Evolutionary conservation across 2,888 invertebrate genomes (phyloP).

Genomic region (Corbicula japonica): DNA sequence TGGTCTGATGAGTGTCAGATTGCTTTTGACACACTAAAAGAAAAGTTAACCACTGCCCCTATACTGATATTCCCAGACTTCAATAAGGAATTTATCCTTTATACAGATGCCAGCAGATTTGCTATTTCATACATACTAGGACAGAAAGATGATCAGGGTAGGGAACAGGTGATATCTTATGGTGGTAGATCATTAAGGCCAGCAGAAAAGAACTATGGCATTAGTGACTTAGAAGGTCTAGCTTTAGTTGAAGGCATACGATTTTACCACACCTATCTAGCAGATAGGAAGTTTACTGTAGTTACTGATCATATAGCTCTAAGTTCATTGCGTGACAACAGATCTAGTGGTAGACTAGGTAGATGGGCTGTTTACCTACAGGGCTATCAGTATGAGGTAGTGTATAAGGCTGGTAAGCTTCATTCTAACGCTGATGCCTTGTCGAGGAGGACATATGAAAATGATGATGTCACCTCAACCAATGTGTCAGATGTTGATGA

Average conservation of each 20-base stretch:
- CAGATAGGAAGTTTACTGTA: slow-evolving; percentile 40
- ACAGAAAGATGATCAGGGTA: slow-evolving; percentile 43
- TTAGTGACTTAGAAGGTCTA: slow-evolving; percentile 61
- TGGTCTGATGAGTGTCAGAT: slow-evolving; percentile 54
- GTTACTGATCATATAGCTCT: slow-evolving; percentile 54
- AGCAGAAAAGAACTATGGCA: slow-evolving; percentile 60
- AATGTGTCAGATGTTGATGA: slow-evolving; percentile 23
- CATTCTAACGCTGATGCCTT: slow-evolving; percentile 41
- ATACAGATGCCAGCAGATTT: slow-evolving; percentile 49
- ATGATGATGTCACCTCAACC: background rate
- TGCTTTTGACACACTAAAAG: slow-evolving; percentile 46
- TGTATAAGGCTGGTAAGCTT: slow-evolving; percentile 35
- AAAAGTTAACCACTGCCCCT: slow-evolving; percentile 33
- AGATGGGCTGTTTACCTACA: slow-evolving; percentile 61
- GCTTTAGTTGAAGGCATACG: slow-evolving; percentile 64
- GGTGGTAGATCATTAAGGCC: slow-evolving; percentile 53
- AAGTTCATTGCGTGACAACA: slow-evolving; percentile 31
- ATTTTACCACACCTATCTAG: slow-evolving; percentile 45
- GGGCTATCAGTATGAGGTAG: slow-evolving; percentile 34
- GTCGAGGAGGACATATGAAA: slow-evolving; percentile 24
- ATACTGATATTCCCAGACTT: slow-evolving; percentile 58
- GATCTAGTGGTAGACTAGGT: slow-evolving; percentile 39
- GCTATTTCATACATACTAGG: slow-evolving; percentile 53
- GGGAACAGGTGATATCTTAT: slow-evolving; percentile 40
- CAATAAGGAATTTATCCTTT: background rate